Base-by-base conservation (phyloP, 1,140 invertebrate genomes). In the Megathymus violae region DNA sequence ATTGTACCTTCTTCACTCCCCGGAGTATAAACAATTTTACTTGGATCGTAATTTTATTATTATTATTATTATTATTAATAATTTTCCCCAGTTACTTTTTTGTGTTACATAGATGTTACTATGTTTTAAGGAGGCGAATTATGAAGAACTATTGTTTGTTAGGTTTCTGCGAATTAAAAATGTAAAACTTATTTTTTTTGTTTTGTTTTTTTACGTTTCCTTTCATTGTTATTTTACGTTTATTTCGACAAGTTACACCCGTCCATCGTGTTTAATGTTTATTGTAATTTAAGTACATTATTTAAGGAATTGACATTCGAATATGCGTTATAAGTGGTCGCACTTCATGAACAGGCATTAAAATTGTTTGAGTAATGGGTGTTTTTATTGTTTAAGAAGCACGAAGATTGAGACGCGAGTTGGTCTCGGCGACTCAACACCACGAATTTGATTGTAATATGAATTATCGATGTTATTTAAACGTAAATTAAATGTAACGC, bases 71-170 rank as follows among this genome's bases (percentile, higher is more conserved):
- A n/a, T n/a, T n/a, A n/a, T n/a, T n/a, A n/a, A n/a, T n/a, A 31
- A 80, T 86, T 83, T 81, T 80, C 76, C 85, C 84, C 80, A 88
- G 87, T 89, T 80, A 86, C 80, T 85, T 85, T 25, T 91, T 91
- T 92, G 89, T 91, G 86, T 92, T 92, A 85, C 89, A 91, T 92
- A 91, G 89, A 92, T 92, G 91, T 92, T 92, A 92, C 87, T 91
- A 91, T 91, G 89, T 92, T 91, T 91, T 91, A 91, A 87, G 89
- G 78, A 89, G 85, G 88, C 80, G 85, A 88, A 76, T 88, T 85
- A 82, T 82, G 76, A 85, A 90, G 85, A 89, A 91, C 82, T 91
- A 91, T 92, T 92, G 89, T 92, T 92, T 92, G 89, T 91, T 92
- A 91, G 89, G 88, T 91, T 91, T 92, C 89, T 85, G 89, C 87